Percentiles rank a stretch among this genome's conserved stretches.
Conservation (phyloP, 2,797 vertebrate species). For the Coracias cyanogaster region DNA sequence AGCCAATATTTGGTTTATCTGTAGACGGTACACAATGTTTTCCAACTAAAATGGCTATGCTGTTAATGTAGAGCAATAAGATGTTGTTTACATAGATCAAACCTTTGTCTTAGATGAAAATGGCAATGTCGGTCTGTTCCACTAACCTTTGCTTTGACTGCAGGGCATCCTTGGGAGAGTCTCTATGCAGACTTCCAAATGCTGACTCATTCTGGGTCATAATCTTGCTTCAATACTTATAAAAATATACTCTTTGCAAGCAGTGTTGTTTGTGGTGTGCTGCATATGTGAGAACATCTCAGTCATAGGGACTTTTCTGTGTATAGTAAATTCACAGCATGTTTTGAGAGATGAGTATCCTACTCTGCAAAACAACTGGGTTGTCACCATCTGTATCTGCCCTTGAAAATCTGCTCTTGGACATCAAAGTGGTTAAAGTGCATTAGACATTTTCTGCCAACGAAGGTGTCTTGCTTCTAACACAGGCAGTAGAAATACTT, state of each 20-base stretch:
- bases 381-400: not conserved
- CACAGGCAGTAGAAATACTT: not conserved
- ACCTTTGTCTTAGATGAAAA: slow-evolving; percentile 38
- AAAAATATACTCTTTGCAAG: slow-evolving; percentile 22
- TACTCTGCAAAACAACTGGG: not conserved
- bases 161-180: slow-evolving; percentile 67
- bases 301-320: not conserved
- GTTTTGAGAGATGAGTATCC: not conserved
- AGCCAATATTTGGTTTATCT: not conserved
- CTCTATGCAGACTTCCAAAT: not conserved
- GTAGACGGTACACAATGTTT: not conserved
- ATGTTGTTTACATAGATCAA: slow-evolving; percentile 34
- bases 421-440: not conserved
- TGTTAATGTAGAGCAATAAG: slow-evolving; percentile 1
- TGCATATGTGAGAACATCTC: not conserved
- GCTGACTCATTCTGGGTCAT: slow-evolving; percentile 32
- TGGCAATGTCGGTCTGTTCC: slow-evolving; percentile 29
- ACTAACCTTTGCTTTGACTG: slow-evolving; percentile 58
- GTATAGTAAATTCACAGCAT: not conserved
- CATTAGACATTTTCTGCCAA: not conserved
- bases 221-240: slow-evolving; percentile 66
- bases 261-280: not conserved
- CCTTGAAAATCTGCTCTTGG: not conserved
- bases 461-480: not conserved
- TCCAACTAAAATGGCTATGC: not conserved